Base-by-base conservation (phyloP, 1,140 invertebrate genomes). In the Kradibia gibbosae region DNA sequence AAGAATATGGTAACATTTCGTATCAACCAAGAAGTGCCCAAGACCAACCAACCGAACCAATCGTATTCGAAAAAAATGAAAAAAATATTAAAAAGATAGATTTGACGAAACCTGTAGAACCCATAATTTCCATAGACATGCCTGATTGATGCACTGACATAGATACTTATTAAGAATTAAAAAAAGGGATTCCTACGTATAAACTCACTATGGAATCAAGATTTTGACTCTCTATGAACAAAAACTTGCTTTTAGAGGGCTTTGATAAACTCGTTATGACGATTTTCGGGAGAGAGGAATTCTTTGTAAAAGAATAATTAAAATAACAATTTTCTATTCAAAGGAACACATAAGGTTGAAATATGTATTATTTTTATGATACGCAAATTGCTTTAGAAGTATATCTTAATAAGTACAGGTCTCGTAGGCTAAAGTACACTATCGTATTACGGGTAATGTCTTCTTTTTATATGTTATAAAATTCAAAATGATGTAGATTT, bases 1-100 rank as follows among this genome's bases (percentile, higher is more conserved):
- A 99, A 93, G 98, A 99, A 88, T 99, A 99, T 89, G 98, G 97
- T 7, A 99, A 99, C 90, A 99, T 99, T 85, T 97, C 97, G 2
- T 99, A 99, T 88, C 92, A 93, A 88, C 85, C 93, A 86, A 88
- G 92, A 92, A 92, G 87, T 91, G 94, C 91, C 50, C 87, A 89
- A 25, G 91, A 91, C 82, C 88, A 90, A 79, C 88, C 93, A 88
- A 91, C 92, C 87, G 85, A 93, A 87, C 91, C 90, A 42, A 91
- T 91, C 86, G 88, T 91, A 2, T 87, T 88, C 0, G 90, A 94
- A 90, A 93, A 94, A 92, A 90, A 92, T 87, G 85, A 93, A 88
- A 90, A 94, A 73, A 89, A 93, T 85, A 92, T 94, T 83, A 94
- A 95, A 88, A 95, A 96, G 88, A 94, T 94, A 84, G 95, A 96